These are phyloP conservation scores for Brachyptera risi DNA, from an alignment of 2,888 invertebrate genomes.

Conservation along the genomic window DNA sequence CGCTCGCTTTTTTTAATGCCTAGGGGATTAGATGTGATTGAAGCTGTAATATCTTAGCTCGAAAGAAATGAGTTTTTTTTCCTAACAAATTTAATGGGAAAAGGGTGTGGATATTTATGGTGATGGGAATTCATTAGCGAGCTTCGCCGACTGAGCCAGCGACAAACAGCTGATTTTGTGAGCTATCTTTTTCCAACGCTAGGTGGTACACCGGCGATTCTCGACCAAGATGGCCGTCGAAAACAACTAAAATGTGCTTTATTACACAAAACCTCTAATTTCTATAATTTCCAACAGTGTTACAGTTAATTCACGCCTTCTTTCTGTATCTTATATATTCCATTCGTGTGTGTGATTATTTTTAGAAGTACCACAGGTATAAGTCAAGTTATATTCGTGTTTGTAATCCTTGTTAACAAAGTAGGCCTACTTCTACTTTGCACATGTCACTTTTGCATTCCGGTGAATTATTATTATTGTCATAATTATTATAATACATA, in stretches of 20 bases:
- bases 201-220: neutral
- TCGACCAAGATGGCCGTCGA: neutral
- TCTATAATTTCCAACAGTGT: neutral
- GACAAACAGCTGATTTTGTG: neutral
- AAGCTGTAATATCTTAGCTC: conserved; percentile 25
- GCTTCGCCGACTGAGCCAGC: neutral
- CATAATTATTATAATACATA: neutral
- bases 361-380: neutral
- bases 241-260: neutral
- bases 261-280: neutral
- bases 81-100: conserved; percentile 20
- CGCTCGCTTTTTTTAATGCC: conserved; percentile 2
- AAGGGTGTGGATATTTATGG: conserved; percentile 9
- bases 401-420: neutral
- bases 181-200: neutral
- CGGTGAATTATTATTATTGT: neutral
- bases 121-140: conserved; percentile 3
- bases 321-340: neutral
- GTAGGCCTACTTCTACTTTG: neutral
- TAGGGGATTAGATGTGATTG: conserved; percentile 26
- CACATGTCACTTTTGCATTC: neutral
- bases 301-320: neutral
- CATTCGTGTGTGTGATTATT: neutral
- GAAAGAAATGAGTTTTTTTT: conserved; percentile 27
- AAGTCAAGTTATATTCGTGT: neutral